Percentiles rank a stretch among this genome's conserved stretches.
Evolutionary conservation across 1,140 invertebrate species (phyloP).

Genomic region (Dendroctonus ponderosae): DNA sequence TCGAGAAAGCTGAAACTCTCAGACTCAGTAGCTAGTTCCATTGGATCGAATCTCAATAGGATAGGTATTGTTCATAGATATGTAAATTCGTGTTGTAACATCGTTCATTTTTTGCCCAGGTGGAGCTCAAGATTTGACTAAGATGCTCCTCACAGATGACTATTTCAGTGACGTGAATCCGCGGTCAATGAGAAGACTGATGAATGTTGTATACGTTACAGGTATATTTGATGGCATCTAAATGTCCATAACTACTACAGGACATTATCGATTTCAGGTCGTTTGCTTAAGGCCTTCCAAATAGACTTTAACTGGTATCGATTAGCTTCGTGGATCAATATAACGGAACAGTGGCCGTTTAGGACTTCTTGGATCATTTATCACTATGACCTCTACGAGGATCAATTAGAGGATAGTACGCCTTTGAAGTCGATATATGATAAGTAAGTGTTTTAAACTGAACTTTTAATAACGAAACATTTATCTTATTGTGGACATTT

Average conservation of each 20-base stretch:
- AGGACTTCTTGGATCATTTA: constrained; percentile 96
- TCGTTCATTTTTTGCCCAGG: constrained; percentile 39
- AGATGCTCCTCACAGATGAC: constrained; percentile 89
- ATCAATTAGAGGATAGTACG: constrained; percentile 80
- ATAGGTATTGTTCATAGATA: constrained; percentile 47
- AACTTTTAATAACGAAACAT: background rate
- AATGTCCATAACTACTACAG: background rate
- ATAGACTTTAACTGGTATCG: constrained; percentile 99
- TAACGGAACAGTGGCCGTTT: constrained; percentile 98
- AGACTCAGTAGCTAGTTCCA: constrained; percentile 85
- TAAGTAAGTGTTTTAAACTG: constrained; percentile 65
- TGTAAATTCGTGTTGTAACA: background rate
- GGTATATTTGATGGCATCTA: constrained; percentile 56
- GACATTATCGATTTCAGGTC: constrained; percentile 61
- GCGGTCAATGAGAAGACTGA: constrained; percentile 89
- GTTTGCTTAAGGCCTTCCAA: constrained; percentile 95
- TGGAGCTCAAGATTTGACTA: constrained; percentile 71
- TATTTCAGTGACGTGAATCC: constrained; percentile 98
- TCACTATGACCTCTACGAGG: constrained; percentile 87
- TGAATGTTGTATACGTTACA: constrained; percentile 97
- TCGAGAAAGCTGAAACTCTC: constrained; percentile 74
- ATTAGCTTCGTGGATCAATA: constrained; percentile 94
- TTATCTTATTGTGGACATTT: background rate
- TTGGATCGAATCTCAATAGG: constrained; percentile 82
- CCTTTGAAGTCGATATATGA: constrained; percentile 88